Conservation (phyloP, 2,888 invertebrate genomes). For the Hofmannophila pseudospretella region DNA sequence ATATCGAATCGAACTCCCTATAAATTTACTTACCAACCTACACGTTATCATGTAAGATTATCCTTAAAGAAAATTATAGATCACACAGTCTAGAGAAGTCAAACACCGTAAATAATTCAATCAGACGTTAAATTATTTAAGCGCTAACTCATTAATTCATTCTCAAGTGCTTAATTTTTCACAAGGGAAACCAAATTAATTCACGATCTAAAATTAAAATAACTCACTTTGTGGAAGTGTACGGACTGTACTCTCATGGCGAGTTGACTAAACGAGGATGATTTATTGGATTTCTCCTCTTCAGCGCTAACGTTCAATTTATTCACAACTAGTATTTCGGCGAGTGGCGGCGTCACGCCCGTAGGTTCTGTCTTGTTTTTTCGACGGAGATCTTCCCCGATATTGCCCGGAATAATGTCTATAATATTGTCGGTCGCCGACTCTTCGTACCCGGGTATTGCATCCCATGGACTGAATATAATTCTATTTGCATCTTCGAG, state of each 20-base stretch:
- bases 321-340: slow-evolving; percentile 60
- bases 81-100: background rate
- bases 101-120: background rate
- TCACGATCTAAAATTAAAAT: slow-evolving; percentile 7
- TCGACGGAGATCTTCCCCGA: slow-evolving; percentile 36
- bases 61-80: too few relatives aligned
- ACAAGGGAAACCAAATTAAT: background rate
- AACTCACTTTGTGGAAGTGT: slow-evolving; percentile 69
- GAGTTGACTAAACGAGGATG: slow-evolving; percentile 70
- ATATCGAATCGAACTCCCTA: too few relatives aligned
- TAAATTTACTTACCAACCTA: too few relatives aligned
- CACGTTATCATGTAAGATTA: too few relatives aligned
- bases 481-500: slow-evolving; percentile 74
- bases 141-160: slow-evolving; percentile 1
- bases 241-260: slow-evolving; percentile 69
- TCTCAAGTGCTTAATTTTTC: background rate
- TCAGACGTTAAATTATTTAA: background rate
- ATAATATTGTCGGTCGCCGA: slow-evolving; percentile 64
- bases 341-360: slow-evolving; percentile 27
- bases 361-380: slow-evolving; percentile 45
- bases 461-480: slow-evolving; percentile 74
- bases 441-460: slow-evolving; percentile 67
- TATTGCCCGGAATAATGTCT: slow-evolving; percentile 65
- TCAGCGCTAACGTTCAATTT: slow-evolving; percentile 67
- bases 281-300: slow-evolving; percentile 71